Conservation (phyloP, 2,888 invertebrate genomes). For the Nymphalis urticae region DNA sequence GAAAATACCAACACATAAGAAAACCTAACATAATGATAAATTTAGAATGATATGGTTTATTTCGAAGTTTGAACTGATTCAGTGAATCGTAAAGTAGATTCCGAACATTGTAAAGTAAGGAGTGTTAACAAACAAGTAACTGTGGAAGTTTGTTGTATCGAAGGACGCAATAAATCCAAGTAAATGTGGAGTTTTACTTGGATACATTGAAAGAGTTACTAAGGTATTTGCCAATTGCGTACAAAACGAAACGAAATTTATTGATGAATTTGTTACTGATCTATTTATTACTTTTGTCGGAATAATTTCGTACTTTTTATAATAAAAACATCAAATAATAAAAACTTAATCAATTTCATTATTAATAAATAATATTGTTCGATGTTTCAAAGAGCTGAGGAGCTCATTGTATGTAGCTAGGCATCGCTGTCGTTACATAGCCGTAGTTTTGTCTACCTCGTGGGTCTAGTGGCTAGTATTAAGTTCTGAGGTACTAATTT, state of each 20-base stretch:
- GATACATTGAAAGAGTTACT: conserved; percentile 42
- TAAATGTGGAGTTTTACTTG: conserved; percentile 44
- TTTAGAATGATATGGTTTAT: conserved; percentile 12
- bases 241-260: conserved; percentile 37
- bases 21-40: background rate
- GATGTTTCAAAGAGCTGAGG: too few species aligned
- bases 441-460: too few species aligned
- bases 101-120: conserved; percentile 30
- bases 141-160: conserved; percentile 41
- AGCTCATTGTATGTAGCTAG: too few species aligned
- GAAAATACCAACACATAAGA: too few species aligned
- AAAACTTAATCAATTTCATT: too few species aligned
- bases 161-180: conserved; percentile 47
- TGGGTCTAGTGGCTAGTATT: too few species aligned
- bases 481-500: too few species aligned
- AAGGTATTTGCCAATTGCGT: conserved; percentile 38
- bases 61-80: conserved; percentile 31
- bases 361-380: too few species aligned
- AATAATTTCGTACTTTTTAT: too few species aligned
- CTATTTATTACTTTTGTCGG: background rate
- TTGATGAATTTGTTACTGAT: conserved; percentile 9
- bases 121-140: conserved; percentile 45
- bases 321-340: too few species aligned
- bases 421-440: too few species aligned
- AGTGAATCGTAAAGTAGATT: conserved; percentile 31